Evolutionary conservation across 2,888 invertebrate species (phyloP).

Genomic region (Papilio protenor): DNA sequence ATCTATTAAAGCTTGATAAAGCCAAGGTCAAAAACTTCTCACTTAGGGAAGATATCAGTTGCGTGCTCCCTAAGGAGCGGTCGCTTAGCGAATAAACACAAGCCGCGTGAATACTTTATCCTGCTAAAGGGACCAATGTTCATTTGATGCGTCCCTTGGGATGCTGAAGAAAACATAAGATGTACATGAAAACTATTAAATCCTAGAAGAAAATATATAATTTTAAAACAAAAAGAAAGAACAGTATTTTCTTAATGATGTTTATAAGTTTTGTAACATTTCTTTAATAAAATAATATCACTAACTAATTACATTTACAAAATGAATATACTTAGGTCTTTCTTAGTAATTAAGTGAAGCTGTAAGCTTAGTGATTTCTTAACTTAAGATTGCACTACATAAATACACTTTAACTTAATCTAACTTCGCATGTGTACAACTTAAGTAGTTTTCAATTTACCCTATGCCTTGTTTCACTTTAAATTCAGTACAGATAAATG

Average conservation of each 20-base stretch:
- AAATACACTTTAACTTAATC: neutral
- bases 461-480: too few species aligned
- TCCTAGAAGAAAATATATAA: neutral
- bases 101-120: conserved; percentile 5
- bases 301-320: too few species aligned
- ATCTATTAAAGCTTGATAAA: neutral
- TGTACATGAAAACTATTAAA: neutral
- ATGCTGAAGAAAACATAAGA: neutral
- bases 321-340: too few species aligned
- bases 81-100: conserved; percentile 6
- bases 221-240: neutral
- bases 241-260: too few species aligned
- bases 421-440: neutral
- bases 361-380: neutral
- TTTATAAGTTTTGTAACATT: too few species aligned
- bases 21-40: conserved; percentile 1
- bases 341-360: neutral
- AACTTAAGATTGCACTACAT: neutral
- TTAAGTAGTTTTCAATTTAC: too few species aligned
- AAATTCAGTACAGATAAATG: too few species aligned
- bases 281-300: too few species aligned
- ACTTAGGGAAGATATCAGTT: neutral
- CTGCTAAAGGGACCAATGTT: conserved; percentile 6
- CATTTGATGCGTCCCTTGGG: neutral
- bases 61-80: neutral